Evolutionary conservation across 2,888 invertebrate genomes (phyloP).

Genomic region (Lithophane semibrunnea): DNA sequence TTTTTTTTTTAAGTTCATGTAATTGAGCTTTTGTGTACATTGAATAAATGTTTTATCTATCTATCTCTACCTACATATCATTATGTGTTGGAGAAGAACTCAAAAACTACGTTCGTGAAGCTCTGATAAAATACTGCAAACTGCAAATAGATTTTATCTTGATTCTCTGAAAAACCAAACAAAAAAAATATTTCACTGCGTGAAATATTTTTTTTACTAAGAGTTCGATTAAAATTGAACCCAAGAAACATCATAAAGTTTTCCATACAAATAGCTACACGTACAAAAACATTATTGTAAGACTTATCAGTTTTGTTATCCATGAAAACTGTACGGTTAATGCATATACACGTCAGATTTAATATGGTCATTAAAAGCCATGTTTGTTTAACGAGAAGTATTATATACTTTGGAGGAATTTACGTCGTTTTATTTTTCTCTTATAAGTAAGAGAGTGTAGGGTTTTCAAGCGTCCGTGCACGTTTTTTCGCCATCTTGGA

Average conservation of each 20-base stretch:
- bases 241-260: not conserved
- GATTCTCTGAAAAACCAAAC: not conserved
- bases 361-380: conserved; percentile 54
- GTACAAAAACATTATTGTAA: conserved; percentile 28
- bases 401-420: conserved; percentile 23
- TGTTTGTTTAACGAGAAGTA: conserved; percentile 47
- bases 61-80: too few relatives aligned
- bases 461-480: not conserved
- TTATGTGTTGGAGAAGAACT: not conserved
- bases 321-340: conserved; percentile 48
- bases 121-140: not conserved
- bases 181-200: too few relatives aligned
- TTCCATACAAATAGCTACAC: conserved; percentile 28
- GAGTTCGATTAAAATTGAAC: not conserved
- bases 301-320: conserved; percentile 53
- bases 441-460: conserved; percentile 10
- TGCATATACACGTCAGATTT: conserved; percentile 49
- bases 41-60: too few relatives aligned
- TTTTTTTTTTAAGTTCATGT: too few relatives aligned
- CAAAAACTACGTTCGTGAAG: not conserved
- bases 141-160: not conserved
- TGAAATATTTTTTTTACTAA: not conserved
- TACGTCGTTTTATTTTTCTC: conserved; percentile 23
- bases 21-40: too few relatives aligned
- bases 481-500: conserved; percentile 1